Evolutionary conservation across 2,113 vertebrate genomes (phyloP).

Genomic region (Rutilus rutilus): DNA sequence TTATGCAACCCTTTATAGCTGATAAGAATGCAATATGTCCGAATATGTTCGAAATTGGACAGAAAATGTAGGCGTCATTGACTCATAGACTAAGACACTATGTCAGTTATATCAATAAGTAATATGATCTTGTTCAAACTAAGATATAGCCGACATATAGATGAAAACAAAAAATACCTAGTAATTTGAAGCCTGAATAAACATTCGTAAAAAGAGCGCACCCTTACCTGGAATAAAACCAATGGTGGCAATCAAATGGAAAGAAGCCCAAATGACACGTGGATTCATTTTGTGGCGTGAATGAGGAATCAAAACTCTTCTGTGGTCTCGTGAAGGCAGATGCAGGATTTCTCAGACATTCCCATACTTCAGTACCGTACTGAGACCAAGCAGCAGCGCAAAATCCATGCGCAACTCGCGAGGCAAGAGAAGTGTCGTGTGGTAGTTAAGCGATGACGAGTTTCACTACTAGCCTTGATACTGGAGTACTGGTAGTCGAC

Average conservation of each 20-base stretch:
- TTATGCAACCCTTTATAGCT: too few species aligned
- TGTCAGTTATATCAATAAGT: neutral
- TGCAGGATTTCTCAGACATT: constrained; percentile 15
- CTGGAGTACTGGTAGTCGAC: neutral
- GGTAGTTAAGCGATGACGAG: neutral
- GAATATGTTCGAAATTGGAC: neutral
- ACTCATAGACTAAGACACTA: too few species aligned
- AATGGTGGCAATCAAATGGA: constrained; percentile 13
- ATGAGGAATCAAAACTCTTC: neutral
- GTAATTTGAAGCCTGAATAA: neutral
- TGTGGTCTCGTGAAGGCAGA: neutral
- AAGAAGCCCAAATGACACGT: neutral
- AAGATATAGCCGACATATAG: neutral
- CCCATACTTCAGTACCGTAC: neutral
- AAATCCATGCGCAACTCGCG: neutral
- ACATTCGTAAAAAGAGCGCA: neutral
- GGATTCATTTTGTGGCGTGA: constrained; percentile 31
- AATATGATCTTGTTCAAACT: neutral
- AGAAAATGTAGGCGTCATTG: neutral
- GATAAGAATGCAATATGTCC: too few species aligned
- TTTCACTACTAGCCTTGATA: neutral
- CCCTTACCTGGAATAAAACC: constrained; percentile 44
- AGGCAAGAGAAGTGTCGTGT: neutral
- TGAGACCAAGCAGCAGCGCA: neutral
- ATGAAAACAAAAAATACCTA: neutral